These are phyloP conservation scores for Forbesichthys agassizii DNA, from an alignment of 2,113 vertebrate species.

Conservation along the genomic window DNA sequence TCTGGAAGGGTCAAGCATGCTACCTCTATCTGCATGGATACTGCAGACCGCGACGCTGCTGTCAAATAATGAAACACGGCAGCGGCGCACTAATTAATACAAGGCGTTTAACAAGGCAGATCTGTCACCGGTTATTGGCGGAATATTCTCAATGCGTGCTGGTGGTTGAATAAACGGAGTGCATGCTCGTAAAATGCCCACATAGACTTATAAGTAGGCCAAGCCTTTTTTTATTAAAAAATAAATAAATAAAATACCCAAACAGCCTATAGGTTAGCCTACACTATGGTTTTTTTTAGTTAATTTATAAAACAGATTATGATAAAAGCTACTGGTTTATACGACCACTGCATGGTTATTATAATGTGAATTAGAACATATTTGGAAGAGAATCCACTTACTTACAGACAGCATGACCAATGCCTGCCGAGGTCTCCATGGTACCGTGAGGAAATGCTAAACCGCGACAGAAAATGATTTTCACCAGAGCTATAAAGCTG, in stretches of 20 bases:
- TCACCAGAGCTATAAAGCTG: not conserved
- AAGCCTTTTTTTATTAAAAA: no score
- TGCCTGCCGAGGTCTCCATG: conserved; percentile 56
- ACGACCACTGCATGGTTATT: conserved; percentile 24
- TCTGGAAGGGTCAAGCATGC: conserved; percentile 24
- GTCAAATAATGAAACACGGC: not conserved
- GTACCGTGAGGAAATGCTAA: conserved; percentile 42
- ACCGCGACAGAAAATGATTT: not conserved
- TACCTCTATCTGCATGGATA: conserved; percentile 31
- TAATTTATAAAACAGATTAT: not conserved
- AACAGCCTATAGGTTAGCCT: no score
- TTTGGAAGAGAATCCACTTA: conserved; percentile 41
- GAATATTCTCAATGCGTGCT: not conserved
- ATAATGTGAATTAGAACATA: conserved; percentile 44
- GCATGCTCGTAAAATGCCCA: not conserved
- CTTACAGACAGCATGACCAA: conserved; percentile 68
- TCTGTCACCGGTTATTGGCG: conserved; percentile 38
- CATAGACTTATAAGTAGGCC: not conserved
- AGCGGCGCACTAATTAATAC: conserved; percentile 13
- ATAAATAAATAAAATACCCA: no score
- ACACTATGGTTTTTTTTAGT: no score
- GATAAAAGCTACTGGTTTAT: conserved; percentile 5
- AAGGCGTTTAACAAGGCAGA: conserved; percentile 38
- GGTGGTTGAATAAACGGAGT: no score
- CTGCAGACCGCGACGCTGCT: conserved; percentile 22